Evolutionary conservation across 2,888 invertebrate species (phyloP), one percentile per base, ranked within the genome.

Genomic region (Digitonthophagus gazella): DNA sequence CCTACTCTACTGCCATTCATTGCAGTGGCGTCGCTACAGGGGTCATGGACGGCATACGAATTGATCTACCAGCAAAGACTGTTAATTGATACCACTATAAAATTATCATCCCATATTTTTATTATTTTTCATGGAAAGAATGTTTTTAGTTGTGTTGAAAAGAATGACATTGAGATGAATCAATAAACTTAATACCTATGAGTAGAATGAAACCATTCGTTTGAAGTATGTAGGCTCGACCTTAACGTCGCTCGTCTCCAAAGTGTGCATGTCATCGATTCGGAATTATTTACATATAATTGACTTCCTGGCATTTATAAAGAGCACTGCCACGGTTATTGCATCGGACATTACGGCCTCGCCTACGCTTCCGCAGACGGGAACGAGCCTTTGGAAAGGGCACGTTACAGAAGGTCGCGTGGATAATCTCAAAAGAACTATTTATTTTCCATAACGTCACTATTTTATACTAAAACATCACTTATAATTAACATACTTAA

Each of bases 11-110:
- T 61, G 19, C 55, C 65, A 67, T 67, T 56, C 64, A 56, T 55
- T 65, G 16, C 76, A 77, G 76, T 72, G 74, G 74, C 77, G 76
- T 75, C 68, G 66, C 66, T 16, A 14, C 57, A 58, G 65, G 61
- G 20, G 28, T 44, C 28, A 44, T 11, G 28, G 28, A 44, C 28
- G 11, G 11, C n/a, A 44, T 44, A 44, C 28, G 28, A 44, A 44
- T 44, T 44, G 28, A 44, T 44, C 28, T 5, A 57, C 16, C 11
- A 16, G 57, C 57, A 11, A 57, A 14, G 57, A 57, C 14, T 2
- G 57, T 15, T 11, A 44, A 44, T 16, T 11, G 57, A 57, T 14
- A 57, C 57, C 14, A 16, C 14, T 14, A 57, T 57, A 16, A 16
- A 14, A 16, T 16, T 57, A 57, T 11, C 57, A 5, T 57, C 57